phyloP scores from a whole-genome alignment of 2,888 invertebrate species.

The Drymonia ruficornis region DNA sequence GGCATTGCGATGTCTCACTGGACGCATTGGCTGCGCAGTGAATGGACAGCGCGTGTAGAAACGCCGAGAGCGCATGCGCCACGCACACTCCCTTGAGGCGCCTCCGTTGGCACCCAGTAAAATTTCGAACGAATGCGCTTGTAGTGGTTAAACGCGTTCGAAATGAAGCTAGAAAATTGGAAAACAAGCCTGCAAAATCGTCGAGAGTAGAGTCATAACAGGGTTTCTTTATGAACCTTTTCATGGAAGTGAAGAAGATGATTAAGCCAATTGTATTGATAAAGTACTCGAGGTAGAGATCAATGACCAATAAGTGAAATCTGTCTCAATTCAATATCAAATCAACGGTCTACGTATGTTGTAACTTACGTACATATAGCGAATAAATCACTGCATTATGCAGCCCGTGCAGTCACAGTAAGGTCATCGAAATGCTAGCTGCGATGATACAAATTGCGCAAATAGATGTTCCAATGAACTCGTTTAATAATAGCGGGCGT shows the following conservation, averaged over 20 bases:
- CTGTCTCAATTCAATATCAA: conserved; percentile 9
- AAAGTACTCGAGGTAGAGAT: conserved; percentile 25
- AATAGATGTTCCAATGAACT: conserved; percentile 85
- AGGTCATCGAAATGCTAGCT: conserved; percentile 77
- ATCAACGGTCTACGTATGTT: not conserved
- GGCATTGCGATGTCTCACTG: conserved; percentile 51
- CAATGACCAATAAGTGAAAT: conserved; percentile 33
- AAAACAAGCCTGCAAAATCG: conserved; percentile 40
- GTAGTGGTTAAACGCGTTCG: conserved; percentile 46
- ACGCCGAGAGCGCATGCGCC: conserved; percentile 73
- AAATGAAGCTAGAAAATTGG: conserved; percentile 49
- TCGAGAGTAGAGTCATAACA: not conserved
- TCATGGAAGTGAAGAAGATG: conserved; percentile 15
- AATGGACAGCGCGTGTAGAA: conserved; percentile 72
- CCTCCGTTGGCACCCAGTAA: conserved; percentile 44
- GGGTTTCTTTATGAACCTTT: conserved; percentile 12
- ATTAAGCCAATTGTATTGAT: conserved; percentile 26
- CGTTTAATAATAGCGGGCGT: conserved; percentile 82
- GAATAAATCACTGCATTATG: conserved; percentile 32
- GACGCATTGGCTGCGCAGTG: conserved; percentile 75
- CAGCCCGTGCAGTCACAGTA: conserved; percentile 56
- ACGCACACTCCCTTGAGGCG: conserved; percentile 62
- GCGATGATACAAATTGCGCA: conserved; percentile 81
- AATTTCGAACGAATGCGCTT: conserved; percentile 50
- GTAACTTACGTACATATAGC: conserved; percentile 9